phyloP scores from a whole-genome alignment of 1,140 invertebrate species.

The Vanessa tameamea region DNA sequence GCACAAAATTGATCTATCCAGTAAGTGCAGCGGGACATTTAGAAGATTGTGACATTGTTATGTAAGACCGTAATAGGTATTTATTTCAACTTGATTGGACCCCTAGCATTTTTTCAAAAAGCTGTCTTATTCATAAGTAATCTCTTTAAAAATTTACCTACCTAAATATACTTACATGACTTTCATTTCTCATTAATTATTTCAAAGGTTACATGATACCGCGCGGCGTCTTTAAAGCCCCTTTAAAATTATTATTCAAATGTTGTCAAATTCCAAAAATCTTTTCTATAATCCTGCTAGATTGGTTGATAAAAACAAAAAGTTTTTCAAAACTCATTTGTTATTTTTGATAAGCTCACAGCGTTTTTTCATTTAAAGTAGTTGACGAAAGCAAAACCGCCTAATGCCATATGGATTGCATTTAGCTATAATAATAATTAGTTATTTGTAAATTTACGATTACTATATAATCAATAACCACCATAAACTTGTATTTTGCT shows the following conservation, averaged over 20 bases:
- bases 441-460: conserved; percentile 16
- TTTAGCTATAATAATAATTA: conserved; percentile 13
- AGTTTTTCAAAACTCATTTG: background rate
- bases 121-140: conserved; percentile 77
- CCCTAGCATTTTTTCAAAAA: conserved; percentile 75
- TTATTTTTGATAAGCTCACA: background rate
- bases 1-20: conserved; percentile 22
- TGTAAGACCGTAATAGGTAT: conserved; percentile 29
- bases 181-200: conserved; percentile 45
- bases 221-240: conserved; percentile 65
- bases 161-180: conserved; percentile 65
- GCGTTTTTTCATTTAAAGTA: background rate
- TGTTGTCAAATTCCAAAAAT: background rate
- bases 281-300: background rate
- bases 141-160: conserved; percentile 78
- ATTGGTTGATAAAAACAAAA: background rate
- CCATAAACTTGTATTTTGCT: conserved; percentile 15
- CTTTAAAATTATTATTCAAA: conserved; percentile 18
- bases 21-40: conserved; percentile 23
- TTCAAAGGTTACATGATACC: conserved; percentile 59
- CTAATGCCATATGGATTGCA: background rate
- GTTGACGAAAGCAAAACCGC: background rate
- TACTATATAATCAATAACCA: conserved; percentile 17
- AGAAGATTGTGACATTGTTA: conserved; percentile 29
- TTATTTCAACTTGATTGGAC: conserved; percentile 63